Evolutionary conservation across 2,113 vertebrate species (phyloP).

Genomic region (Brachyhypopomus occidentalis): DNA sequence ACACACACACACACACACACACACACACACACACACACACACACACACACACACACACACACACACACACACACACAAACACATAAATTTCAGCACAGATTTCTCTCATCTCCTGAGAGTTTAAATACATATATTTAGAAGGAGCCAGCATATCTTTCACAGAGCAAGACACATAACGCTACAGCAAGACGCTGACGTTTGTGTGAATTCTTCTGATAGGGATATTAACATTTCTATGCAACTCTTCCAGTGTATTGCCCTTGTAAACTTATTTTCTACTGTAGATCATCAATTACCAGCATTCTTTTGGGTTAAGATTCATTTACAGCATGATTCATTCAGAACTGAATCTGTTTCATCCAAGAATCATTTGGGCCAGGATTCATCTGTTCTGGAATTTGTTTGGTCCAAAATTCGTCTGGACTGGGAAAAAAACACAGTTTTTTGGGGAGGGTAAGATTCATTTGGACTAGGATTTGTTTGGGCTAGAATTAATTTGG

Average conservation of each 20-base stretch:
- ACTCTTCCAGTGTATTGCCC: not conserved
- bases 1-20: conserved; percentile 8
- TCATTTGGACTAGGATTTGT: not conserved
- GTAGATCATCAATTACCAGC: not conserved
- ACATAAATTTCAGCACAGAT: not conserved
- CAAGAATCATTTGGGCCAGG: not conserved
- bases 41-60: not conserved
- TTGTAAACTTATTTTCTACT: not conserved
- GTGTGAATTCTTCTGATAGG: no score
- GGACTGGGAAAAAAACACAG: not conserved
- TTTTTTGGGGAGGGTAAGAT: not conserved
- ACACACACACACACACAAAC: conserved; percentile 2
- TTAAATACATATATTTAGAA: no score
- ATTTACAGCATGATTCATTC: not conserved
- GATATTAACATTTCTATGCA: not conserved
- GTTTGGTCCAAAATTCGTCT: not conserved
- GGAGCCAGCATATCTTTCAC: conserved; percentile 4
- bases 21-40: not conserved
- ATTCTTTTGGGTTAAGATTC: not conserved
- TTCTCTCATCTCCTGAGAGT: not conserved
- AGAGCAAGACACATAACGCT: not conserved
- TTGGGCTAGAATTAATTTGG: not conserved
- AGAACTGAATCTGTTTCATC: not conserved
- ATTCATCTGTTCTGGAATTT: not conserved
- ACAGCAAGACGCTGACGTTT: no score